Percentiles rank a stretch among this genome's conserved stretches.
Evolutionary conservation across 2,888 invertebrate species (phyloP).

Genomic region (Lobophora halterata): DNA sequence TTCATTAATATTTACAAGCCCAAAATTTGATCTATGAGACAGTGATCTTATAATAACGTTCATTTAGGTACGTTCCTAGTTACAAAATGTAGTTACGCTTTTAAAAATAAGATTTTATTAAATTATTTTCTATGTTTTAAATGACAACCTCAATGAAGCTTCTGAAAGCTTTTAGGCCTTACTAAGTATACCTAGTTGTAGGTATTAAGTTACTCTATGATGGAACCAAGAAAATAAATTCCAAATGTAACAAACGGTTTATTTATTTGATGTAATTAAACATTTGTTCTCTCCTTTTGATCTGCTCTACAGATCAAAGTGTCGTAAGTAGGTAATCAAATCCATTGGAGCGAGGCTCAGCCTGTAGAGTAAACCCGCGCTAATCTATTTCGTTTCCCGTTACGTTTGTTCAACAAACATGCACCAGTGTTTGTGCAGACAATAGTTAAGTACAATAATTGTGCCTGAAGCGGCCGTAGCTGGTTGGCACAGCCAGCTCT

Average conservation of each 20-base stretch:
- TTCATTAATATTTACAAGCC: slow-evolving; percentile 31
- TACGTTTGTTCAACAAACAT: slow-evolving; percentile 70
- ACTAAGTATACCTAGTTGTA: too few relatives aligned
- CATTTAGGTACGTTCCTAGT: too few relatives aligned
- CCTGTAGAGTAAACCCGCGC: slow-evolving; percentile 60
- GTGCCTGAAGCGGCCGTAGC: slow-evolving; percentile 63
- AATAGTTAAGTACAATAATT: slow-evolving; percentile 77
- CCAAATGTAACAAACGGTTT: neutral
- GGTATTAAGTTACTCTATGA: too few relatives aligned
- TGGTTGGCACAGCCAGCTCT: slow-evolving; percentile 66
- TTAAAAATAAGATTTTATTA: too few relatives aligned
- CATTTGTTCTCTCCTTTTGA: neutral
- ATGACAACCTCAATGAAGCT: too few relatives aligned
- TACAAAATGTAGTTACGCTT: too few relatives aligned
- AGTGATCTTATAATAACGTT: too few relatives aligned
- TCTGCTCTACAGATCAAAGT: slow-evolving; percentile 18
- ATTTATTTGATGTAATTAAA: neutral
- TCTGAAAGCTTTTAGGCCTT: too few relatives aligned
- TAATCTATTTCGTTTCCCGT: slow-evolving; percentile 71
- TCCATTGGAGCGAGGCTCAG: slow-evolving; percentile 25
- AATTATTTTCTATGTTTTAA: too few relatives aligned
- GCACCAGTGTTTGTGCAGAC: slow-evolving; percentile 61
- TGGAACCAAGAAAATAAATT: neutral
- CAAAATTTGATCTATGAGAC: slow-evolving; percentile 28
- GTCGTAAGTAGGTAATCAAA: slow-evolving; percentile 36